Evolutionary conservation across 1,140 invertebrate genomes (phyloP).

Genomic region (Drosophila willistoni): DNA sequence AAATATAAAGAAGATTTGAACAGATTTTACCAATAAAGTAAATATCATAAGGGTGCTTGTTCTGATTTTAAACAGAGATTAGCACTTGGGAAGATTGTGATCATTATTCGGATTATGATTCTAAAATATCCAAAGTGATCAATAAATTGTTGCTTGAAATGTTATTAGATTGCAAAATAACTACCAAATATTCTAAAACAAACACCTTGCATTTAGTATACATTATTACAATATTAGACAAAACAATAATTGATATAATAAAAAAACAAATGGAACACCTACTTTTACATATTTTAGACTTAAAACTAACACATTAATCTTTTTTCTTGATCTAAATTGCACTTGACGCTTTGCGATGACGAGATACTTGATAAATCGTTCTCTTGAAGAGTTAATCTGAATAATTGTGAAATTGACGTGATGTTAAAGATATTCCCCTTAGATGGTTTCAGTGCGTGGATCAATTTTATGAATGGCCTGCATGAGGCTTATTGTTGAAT

Average conservation of each 20-base stretch:
- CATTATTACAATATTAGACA: neutral
- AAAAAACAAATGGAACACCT: constrained; percentile 2
- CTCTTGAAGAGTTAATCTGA: constrained; percentile 4
- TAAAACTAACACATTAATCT: constrained; percentile 56
- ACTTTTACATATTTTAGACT: constrained; percentile 14
- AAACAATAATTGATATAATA: neutral
- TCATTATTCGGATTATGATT: neutral
- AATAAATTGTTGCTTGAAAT: no score
- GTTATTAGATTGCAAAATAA: no score
- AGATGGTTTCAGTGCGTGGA: constrained; percentile 81
- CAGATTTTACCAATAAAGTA: neutral
- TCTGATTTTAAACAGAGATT: neutral
- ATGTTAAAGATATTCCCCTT: neutral
- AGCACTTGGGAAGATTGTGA: neutral
- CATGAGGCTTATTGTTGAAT: constrained; percentile 85
- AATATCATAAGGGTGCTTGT: neutral
- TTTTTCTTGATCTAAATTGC: constrained; percentile 58
- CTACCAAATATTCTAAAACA: no score
- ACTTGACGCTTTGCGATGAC: constrained; percentile 61
- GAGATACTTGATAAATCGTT: constrained; percentile 18
- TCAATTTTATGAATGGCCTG: constrained; percentile 85
- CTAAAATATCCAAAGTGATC: neutral
- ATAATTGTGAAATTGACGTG: constrained; percentile 2
- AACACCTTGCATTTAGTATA: neutral
- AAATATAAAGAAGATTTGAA: neutral